These are phyloP conservation scores for Cottoperca gobio DNA, from an alignment of 2,797 vertebrate genomes.

Conservation along the genomic window DNA sequence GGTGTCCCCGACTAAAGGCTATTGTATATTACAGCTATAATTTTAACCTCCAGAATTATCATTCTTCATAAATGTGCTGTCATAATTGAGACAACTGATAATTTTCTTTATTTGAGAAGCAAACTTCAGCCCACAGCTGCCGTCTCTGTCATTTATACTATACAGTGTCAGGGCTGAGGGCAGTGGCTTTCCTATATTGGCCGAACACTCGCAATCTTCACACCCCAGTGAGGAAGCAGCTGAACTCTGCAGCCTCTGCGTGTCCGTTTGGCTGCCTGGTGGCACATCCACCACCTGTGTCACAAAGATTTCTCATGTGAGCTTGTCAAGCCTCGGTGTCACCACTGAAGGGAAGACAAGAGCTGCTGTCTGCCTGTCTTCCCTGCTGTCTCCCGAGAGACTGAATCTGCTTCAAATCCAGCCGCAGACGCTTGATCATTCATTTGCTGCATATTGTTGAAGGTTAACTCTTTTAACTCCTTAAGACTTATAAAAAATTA, in stretches of 20 bases:
- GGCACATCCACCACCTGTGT: conserved; percentile 17
- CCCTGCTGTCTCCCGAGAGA: conserved; percentile 2
- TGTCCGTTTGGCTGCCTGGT: not conserved
- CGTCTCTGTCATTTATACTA: not conserved
- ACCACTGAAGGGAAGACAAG: too few relatives aligned
- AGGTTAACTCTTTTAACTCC: too few relatives aligned
- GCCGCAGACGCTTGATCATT: not conserved
- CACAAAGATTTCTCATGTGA: conserved; percentile 10
- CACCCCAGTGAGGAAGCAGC: conserved; percentile 18
- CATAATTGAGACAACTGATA: not conserved
- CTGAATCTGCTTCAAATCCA: conserved; percentile 2
- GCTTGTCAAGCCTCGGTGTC: too few relatives aligned
- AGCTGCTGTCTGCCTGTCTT: not conserved
- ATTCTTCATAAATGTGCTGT: conserved; percentile 11
- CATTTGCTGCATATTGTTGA: not conserved
- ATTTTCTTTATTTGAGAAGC: conserved; percentile 2
- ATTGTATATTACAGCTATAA: conserved; percentile 3
- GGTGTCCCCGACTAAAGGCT: not conserved
- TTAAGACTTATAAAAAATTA: too few relatives aligned
- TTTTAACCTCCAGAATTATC: not conserved
- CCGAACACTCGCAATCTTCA: conserved; percentile 22
- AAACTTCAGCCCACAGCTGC: conserved; percentile 1
- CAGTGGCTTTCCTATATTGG: conserved; percentile 3
- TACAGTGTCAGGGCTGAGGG: not conserved
- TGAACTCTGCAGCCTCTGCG: conserved; percentile 23